Evolutionary conservation across 2,888 invertebrate genomes (phyloP).

Genomic region (Tridacna crocea): DNA sequence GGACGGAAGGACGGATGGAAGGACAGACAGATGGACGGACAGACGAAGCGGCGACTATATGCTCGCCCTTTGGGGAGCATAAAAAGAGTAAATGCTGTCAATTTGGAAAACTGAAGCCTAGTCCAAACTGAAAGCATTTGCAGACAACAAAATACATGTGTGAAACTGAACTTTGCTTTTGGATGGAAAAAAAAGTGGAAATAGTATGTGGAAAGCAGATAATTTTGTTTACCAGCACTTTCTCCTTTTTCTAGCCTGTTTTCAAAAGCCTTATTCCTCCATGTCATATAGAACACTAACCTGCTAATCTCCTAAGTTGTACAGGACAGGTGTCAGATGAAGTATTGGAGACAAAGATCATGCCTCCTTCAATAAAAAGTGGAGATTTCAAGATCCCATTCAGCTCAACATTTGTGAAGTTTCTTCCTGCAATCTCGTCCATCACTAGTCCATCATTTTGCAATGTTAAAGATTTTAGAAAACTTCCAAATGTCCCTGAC

Average conservation of each 20-base stretch:
- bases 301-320: conserved; percentile 43
- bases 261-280: neutral
- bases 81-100: too few relatives aligned
- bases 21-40: too few relatives aligned
- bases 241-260: neutral
- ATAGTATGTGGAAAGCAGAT: too few relatives aligned
- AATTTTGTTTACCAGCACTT: too few relatives aligned
- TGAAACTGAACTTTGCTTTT: too few relatives aligned
- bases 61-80: too few relatives aligned
- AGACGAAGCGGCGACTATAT: too few relatives aligned
- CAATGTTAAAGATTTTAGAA: conserved; percentile 35
- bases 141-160: too few relatives aligned
- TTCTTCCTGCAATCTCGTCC: conserved; percentile 34
- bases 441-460: conserved; percentile 36
- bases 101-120: too few relatives aligned
- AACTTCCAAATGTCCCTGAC: conserved; percentile 44
- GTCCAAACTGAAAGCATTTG: too few relatives aligned
- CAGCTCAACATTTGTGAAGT: conserved; percentile 54
- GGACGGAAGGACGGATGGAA: too few relatives aligned
- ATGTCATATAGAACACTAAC: conserved; percentile 12
- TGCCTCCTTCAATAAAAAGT: conserved; percentile 50
- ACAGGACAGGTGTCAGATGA: conserved; percentile 30
- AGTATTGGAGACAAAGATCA: conserved; percentile 38
- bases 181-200: too few relatives aligned
- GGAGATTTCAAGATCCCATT: conserved; percentile 39